These are phyloP conservation scores for Danio albolineatus DNA, from an alignment of 2,797 vertebrate species.

Conservation along the genomic window DNA sequence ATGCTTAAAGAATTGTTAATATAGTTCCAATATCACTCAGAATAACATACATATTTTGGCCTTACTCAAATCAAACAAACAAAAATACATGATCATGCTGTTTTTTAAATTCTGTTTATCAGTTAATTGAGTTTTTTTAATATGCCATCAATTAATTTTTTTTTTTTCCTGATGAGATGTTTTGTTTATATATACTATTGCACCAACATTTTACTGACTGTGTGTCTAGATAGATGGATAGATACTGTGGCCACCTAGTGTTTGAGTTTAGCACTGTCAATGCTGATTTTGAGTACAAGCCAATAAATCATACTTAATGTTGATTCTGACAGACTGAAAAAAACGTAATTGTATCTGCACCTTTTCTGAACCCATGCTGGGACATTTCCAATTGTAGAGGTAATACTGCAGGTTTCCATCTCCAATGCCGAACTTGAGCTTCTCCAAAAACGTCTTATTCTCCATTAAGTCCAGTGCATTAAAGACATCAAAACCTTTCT, in stretches of 20 bases:
- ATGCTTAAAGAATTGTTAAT: too few relatives aligned
- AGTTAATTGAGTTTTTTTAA: too few relatives aligned
- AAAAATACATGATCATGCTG: too few relatives aligned
- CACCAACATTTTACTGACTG: too few relatives aligned
- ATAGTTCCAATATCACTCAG: too few relatives aligned
- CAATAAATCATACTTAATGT: background rate
- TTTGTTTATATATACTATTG: too few relatives aligned
- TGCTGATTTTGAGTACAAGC: background rate
- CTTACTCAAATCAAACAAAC: too few relatives aligned
- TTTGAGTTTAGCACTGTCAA: background rate
- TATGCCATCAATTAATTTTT: too few relatives aligned
- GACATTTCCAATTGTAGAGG: constrained; percentile 99
- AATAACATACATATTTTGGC: too few relatives aligned
- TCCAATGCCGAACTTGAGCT: constrained; percentile 98
- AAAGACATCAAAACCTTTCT: constrained; percentile 99
- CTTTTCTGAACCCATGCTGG: constrained; percentile 98
- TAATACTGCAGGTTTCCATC: constrained; percentile 99
- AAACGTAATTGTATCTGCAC: constrained; percentile 66
- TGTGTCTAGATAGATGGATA: too few relatives aligned
- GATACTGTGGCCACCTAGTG: background rate
- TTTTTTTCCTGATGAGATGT: too few relatives aligned
- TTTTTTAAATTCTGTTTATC: too few relatives aligned
- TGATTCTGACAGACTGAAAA: background rate
- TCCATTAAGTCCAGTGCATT: constrained; percentile 99
- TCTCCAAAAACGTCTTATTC: constrained; percentile 99